Evolutionary conservation across 2,797 vertebrate species (phyloP).

Genomic region (Cyclura pinguis): DNA sequence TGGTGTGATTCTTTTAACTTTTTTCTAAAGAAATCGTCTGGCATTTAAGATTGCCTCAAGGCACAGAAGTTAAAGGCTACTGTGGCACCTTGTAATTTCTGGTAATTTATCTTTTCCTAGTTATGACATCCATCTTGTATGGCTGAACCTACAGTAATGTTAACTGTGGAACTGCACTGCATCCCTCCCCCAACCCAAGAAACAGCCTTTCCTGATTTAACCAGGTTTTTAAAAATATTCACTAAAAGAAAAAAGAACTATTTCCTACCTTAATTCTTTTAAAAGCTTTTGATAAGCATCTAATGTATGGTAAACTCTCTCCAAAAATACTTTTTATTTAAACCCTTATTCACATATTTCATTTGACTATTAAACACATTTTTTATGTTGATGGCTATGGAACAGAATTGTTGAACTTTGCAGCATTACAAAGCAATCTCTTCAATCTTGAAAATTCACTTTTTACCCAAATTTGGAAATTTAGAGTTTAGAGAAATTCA

Average conservation of each 20-base stretch:
- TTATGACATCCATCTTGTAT: not conserved
- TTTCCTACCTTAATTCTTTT: not conserved
- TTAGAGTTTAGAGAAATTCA: not conserved
- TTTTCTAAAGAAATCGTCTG: slow-evolving; percentile 25
- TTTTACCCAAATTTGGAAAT: not conserved
- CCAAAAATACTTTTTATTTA: not conserved
- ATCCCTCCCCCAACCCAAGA: not conserved
- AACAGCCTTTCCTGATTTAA: not conserved
- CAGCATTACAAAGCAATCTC: not conserved
- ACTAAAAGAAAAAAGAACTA: not conserved
- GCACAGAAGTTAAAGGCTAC: slow-evolving; percentile 43
- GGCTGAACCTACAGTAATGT: slow-evolving; percentile 7
- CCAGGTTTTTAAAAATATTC: not conserved
- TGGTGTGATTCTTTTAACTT: not conserved
- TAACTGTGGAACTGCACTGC: not conserved
- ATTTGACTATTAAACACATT: not conserved
- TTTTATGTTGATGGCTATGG: not conserved
- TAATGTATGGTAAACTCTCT: not conserved
- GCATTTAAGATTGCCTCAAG: slow-evolving; percentile 43
- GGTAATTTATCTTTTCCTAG: slow-evolving; percentile 27
- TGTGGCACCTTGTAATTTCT: slow-evolving; percentile 25
- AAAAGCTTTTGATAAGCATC: slow-evolving; percentile 12
- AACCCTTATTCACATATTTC: not conserved
- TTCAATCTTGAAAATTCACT: not conserved
- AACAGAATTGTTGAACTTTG: not conserved